Evolutionary conservation across 2,113 vertebrate species (phyloP).

Genomic region (Mohoua ochrocephala): DNA sequence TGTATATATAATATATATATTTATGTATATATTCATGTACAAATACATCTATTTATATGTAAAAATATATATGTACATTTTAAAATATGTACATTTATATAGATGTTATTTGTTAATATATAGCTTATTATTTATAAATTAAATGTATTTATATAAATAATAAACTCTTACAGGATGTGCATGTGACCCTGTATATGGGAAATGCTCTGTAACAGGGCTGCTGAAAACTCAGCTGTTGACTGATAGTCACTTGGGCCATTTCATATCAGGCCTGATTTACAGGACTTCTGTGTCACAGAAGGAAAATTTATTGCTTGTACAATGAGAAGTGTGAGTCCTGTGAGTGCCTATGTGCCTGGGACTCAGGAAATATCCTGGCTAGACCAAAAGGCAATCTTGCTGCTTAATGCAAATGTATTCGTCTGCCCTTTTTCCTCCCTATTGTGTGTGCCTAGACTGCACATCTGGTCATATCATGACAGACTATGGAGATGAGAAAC

Average conservation of each 20-base stretch:
- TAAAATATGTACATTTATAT: background rate
- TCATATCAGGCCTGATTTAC: background rate
- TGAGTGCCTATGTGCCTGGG: background rate
- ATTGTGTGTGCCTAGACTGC: background rate
- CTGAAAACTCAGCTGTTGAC: background rate
- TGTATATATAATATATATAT: background rate
- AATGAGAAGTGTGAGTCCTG: background rate
- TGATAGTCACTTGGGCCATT: background rate
- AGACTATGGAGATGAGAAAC: background rate
- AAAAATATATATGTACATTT: background rate
- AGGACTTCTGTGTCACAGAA: background rate
- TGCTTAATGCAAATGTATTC: slow-evolving; percentile 56
- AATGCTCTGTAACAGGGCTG: background rate
- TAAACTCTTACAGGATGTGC: background rate
- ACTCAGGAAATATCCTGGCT: background rate
- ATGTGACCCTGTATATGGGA: background rate
- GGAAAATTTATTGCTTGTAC: background rate
- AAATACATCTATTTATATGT: background rate
- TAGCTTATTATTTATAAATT: background rate
- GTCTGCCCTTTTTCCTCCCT: background rate
- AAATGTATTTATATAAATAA: background rate
- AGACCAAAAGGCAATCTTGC: background rate
- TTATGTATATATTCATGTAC: background rate
- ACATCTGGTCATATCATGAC: background rate
- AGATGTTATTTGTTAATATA: background rate